These are phyloP conservation scores for Gryllus bimaculatus DNA, from an alignment of 1,140 invertebrate genomes.

Conservation along the genomic window DNA sequence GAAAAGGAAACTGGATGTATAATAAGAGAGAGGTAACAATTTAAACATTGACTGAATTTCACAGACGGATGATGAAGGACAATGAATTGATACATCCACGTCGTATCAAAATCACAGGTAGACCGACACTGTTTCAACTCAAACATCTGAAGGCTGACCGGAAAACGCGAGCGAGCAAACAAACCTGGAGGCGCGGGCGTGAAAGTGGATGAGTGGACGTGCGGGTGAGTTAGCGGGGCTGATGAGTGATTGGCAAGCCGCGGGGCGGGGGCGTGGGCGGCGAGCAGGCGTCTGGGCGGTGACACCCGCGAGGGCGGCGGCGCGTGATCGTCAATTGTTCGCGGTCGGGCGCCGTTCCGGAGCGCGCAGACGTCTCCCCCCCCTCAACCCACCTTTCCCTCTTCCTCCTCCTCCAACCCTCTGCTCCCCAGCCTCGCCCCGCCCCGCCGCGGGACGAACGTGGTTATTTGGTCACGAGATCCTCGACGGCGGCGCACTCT, in stretches of 20 bases:
- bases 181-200: background rate
- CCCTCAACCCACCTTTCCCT: no score
- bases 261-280: no score
- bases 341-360: background rate
- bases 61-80: background rate
- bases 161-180: background rate
- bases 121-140: background rate
- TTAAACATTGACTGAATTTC: background rate
- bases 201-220: background rate
- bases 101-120: background rate
- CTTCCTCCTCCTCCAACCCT: no score
- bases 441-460: no score
- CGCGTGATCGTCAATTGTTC: slow-evolving; percentile 3
- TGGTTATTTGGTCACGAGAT: no score
- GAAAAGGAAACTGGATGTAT: no score
- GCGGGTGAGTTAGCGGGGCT: background rate
- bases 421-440: no score
- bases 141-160: background rate
- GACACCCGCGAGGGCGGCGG: no score
- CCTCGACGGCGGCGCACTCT: no score
- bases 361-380: background rate
- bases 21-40: background rate
- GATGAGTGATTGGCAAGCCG: background rate
- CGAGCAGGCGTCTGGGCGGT: background rate
- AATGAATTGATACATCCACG: no score